These are phyloP conservation scores for Hesperophylax magnus DNA, from an alignment of 1,140 invertebrate genomes.

Conservation along the genomic window DNA sequence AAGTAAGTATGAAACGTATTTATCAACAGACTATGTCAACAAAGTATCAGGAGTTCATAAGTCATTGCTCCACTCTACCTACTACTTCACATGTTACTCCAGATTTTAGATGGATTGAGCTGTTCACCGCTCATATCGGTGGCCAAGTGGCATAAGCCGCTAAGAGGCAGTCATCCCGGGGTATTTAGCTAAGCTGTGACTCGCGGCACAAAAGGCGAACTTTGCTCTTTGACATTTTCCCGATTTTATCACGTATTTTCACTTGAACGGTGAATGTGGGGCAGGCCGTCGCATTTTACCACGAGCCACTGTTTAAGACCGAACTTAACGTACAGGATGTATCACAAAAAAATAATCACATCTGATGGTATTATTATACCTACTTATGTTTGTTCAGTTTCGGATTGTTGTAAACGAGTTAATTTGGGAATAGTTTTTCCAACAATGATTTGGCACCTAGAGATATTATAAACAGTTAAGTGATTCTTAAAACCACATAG, in stretches of 20 bases:
- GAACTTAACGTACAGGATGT: neutral
- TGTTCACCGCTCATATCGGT: neutral
- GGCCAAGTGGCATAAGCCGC: constrained; percentile 23
- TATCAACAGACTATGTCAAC: too few species aligned
- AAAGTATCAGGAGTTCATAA: too few species aligned
- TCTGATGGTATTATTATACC: too few species aligned
- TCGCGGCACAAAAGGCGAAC: constrained; percentile 32
- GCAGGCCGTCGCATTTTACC: constrained; percentile 32
- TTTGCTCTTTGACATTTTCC: constrained; percentile 58
- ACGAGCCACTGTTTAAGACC: neutral
- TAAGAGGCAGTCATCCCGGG: neutral
- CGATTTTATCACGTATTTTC: constrained; percentile 58
- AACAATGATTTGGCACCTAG: too few species aligned
- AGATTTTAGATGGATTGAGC: neutral
- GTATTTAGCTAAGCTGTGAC: constrained; percentile 31
- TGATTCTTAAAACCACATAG: too few species aligned
- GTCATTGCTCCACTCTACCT: neutral
- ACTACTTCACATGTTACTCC: neutral
- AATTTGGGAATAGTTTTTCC: too few species aligned
- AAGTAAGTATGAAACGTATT: too few species aligned
- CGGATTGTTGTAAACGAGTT: too few species aligned
- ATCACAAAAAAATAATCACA: too few species aligned
- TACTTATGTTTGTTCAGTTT: too few species aligned
- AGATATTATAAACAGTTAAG: too few species aligned
- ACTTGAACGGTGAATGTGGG: constrained; percentile 23